Base-by-base conservation (phyloP, 2,113 vertebrate species). In the Psettodes erumei region DNA sequence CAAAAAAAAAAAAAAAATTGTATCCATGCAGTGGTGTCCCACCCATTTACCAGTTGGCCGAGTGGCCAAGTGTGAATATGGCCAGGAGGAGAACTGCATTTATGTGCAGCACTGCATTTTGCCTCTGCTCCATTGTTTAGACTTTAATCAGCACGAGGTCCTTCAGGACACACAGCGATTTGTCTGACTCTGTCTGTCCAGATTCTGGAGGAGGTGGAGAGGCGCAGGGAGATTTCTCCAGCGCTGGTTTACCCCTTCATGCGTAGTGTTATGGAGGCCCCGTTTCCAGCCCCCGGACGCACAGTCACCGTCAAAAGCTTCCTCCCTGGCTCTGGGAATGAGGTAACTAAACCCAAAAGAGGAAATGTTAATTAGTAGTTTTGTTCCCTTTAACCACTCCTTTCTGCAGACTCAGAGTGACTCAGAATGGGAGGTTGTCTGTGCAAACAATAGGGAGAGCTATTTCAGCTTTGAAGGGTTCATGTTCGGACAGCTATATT, bases 181-280 rank as follows among this genome's bases (percentile, higher is more conserved):
- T 50, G 30, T 81, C 28, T 66, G n/a, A 68, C 32, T 83, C 43
- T 74, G 30, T 83, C 47, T 69, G 21, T 53, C 33, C 84, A 99
- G 98, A 97, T 99, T 82, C 86, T 99, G 87, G 98, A 98, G 84
- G 98, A 99, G 92, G 97, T 98, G 75, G 97, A 99, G 91, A 96
- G 96, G 71, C 94, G 98, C 50, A 81, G 98, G 82, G 96, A 97
- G 86, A 95, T 97, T 84, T 97, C 96, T 60, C 95, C 96, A 2
- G 96, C 96, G 0, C 94, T 99, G 0, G 98, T 99, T 21, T 92
- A 96, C 76, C 96, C 97, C 0, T 99, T 99, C 81, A 99, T 99
- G 98, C 95, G 94, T 2, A 97, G 96, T 3, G 96, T 99, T 35
- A 98, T 99, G 96, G 98, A 99, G 88, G 96, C 98, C 0, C 97